Base-by-base conservation (phyloP, 2,113 vertebrate genomes). In the Coracopsis vasa region DNA sequence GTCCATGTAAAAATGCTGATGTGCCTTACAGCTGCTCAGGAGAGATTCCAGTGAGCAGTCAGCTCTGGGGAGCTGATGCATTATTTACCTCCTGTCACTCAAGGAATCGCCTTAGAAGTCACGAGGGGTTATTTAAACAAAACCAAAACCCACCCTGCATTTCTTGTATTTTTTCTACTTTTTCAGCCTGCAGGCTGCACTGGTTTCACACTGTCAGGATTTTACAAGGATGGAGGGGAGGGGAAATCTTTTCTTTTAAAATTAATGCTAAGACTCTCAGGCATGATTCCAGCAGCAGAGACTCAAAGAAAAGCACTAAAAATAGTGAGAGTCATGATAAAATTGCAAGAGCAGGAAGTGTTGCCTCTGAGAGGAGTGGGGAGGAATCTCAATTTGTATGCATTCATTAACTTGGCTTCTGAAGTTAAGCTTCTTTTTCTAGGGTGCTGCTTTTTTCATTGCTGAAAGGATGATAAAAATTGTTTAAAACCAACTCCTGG, bases 311-410 rank as follows among this genome's bases (percentile, higher is more conserved):
- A 88, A 86, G 67, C 78, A 58, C 87, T 93, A 95, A 92, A 96
- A 97, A 90, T 94, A 95, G 94, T 54, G 79, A 61, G 74, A 90
- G 65, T 91, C 85, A 88, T 58, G 92, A 90, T 95, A 95, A 97
- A 95, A 95, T 93, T 96, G 91, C 4, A 16, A 92, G 84, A 94
- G 89, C 94, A 94, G 94, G 91, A 96, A 96, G 92, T 82, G 90
- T 85, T 91, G 87, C 84, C 74, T 87, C 81, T 69, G 78, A 91
- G 95, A 95, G 58, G 93, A 82, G 62, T 90, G 85, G 95, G 51
- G 74, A 90, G 87, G 96, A 96, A 95, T 96, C 88, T 96, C 92
- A 91, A 89, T 94, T 96, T 91, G 69, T 70, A 79, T 91, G 92
- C 83, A 89, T 96, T 94, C 90, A 87, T 96, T 95, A 94, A 81